phyloP scores from a whole-genome alignment of 1,140 invertebrate genomes.

The Cecropterus lyciades region DNA sequence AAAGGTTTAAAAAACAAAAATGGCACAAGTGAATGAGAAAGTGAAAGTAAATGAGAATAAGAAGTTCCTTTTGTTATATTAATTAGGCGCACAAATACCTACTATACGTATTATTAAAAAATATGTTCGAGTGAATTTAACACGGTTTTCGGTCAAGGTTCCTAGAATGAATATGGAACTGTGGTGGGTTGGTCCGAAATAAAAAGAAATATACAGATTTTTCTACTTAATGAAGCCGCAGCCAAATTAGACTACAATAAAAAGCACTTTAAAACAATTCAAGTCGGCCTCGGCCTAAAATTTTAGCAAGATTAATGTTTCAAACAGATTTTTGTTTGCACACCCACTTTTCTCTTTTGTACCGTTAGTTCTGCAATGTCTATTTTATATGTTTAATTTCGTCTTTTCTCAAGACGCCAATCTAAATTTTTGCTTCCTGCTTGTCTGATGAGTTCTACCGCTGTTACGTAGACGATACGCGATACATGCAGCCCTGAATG shows the following conservation, averaged over 20 bases:
- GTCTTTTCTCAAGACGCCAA: constrained; percentile 11
- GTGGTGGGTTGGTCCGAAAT: constrained; percentile 5
- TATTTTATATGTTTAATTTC: constrained; percentile 28
- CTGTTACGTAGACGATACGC: too few relatives aligned
- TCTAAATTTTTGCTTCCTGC: too few relatives aligned
- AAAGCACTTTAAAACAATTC: constrained; percentile 37
- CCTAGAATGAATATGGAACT: constrained; percentile 19
- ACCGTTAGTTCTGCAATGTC: constrained; percentile 1
- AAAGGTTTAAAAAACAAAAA: too few relatives aligned
- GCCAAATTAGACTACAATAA: constrained; percentile 33
- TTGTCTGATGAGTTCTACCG: too few relatives aligned
- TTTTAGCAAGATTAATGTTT: constrained; percentile 36
- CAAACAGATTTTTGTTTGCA: constrained; percentile 14
- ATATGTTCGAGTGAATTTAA: neutral
- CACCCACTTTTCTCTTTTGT: constrained; percentile 18
- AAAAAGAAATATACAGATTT: constrained; percentile 21
- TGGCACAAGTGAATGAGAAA: too few relatives aligned
- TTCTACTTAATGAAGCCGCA: constrained; percentile 30
- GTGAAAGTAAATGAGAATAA: too few relatives aligned
- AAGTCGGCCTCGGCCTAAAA: constrained; percentile 32
- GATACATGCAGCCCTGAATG: too few relatives aligned
- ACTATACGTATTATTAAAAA: neutral
- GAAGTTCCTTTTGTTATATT: too few relatives aligned
- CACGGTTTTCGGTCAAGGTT: constrained; percentile 10
- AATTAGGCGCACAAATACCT: neutral